A percentile compares a stretch with the other conserved stretches of the same genome.
phyloP scores from a whole-genome alignment of 2,113 vertebrate genomes.

The Cyprinodon tularosa region DNA sequence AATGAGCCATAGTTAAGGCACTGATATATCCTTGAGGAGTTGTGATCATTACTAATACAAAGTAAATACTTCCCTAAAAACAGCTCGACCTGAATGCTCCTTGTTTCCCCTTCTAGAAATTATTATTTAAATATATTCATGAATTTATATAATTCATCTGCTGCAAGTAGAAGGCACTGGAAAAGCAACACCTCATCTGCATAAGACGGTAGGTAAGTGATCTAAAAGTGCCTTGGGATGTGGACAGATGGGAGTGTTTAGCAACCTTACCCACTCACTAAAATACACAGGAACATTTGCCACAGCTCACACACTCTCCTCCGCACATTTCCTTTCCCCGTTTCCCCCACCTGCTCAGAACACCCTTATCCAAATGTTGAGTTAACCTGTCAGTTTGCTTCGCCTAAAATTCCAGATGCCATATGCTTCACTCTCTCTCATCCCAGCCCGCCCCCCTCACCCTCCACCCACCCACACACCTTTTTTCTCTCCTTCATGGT shows the following conservation, averaged over 20 bases:
- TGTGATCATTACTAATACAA: slow-evolving; percentile 72
- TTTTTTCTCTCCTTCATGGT: slow-evolving; percentile 56
- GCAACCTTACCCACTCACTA: slow-evolving; percentile 71
- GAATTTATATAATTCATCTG: slow-evolving; percentile 64
- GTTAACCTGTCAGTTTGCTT: slow-evolving; percentile 88
- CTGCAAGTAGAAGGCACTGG: slow-evolving; percentile 82
- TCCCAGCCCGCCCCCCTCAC: slow-evolving; percentile 28
- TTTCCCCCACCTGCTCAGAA: slow-evolving; percentile 12
- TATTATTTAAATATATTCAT: slow-evolving; percentile 71
- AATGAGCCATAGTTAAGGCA: slow-evolving; percentile 80
- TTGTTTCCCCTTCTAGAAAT: slow-evolving; percentile 71
- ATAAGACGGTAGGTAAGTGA: slow-evolving; percentile 83
- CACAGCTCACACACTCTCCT: slow-evolving; percentile 10
- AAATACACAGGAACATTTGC: slow-evolving; percentile 49
- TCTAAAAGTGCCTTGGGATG: slow-evolving; percentile 85
- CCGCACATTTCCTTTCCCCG: slow-evolving; percentile 31
- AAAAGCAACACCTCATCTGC: slow-evolving; percentile 86
- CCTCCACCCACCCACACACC: no score
- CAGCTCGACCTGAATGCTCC: slow-evolving; percentile 83
- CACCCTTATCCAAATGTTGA: slow-evolving; percentile 77
- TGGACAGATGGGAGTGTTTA: slow-evolving; percentile 90
- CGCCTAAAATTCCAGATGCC: slow-evolving; percentile 81
- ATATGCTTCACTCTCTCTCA: slow-evolving; percentile 84
- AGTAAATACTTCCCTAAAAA: slow-evolving; percentile 83
- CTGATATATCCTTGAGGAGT: slow-evolving; percentile 83